A percentile compares a stretch with the other conserved stretches of the same genome.
Evolutionary conservation across 2,113 vertebrate genomes (phyloP).

Genomic region (Atherinomorus stipes): DNA sequence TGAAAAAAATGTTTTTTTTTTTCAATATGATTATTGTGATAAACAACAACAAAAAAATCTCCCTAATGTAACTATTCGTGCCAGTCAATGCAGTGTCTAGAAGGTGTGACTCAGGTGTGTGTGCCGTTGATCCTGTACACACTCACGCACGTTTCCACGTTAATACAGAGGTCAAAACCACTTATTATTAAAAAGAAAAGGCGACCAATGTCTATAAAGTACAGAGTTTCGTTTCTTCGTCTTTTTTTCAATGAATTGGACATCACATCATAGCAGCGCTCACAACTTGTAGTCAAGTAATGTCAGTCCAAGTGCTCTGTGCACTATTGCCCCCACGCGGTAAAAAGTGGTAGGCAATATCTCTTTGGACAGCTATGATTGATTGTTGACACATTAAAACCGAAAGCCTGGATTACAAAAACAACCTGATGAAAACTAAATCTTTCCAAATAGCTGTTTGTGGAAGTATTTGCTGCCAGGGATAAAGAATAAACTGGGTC

Average conservation of each 20-base stretch:
- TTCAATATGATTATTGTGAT: not conserved
- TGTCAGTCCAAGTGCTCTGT: constrained; percentile 58
- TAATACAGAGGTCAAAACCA: not conserved
- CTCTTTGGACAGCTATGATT: constrained; percentile 52
- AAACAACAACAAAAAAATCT: not conserved
- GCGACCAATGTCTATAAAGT: not conserved
- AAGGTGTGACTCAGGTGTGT: constrained; percentile 2
- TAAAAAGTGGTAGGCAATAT: constrained; percentile 20
- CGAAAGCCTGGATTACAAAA: constrained; percentile 30
- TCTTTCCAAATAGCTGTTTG: constrained; percentile 25
- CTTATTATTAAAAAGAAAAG: not conserved
- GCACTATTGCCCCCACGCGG: constrained; percentile 79
- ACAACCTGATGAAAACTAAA: constrained; percentile 46
- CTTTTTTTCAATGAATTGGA: constrained; percentile 19
- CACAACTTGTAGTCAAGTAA: constrained; percentile 22
- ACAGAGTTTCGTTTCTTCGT: not conserved
- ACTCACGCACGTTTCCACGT: not conserved
- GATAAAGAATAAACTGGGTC: constrained; percentile 40
- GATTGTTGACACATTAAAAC: constrained; percentile 58
- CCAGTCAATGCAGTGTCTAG: constrained; percentile 1
- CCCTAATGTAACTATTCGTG: not conserved
- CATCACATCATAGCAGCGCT: constrained; percentile 32
- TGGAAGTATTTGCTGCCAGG: not conserved
- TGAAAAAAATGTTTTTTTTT: not conserved
- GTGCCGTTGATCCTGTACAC: constrained; percentile 4